Evolutionary conservation across 2,888 invertebrate species (phyloP).

Genomic region (Plusia festucae): DNA sequence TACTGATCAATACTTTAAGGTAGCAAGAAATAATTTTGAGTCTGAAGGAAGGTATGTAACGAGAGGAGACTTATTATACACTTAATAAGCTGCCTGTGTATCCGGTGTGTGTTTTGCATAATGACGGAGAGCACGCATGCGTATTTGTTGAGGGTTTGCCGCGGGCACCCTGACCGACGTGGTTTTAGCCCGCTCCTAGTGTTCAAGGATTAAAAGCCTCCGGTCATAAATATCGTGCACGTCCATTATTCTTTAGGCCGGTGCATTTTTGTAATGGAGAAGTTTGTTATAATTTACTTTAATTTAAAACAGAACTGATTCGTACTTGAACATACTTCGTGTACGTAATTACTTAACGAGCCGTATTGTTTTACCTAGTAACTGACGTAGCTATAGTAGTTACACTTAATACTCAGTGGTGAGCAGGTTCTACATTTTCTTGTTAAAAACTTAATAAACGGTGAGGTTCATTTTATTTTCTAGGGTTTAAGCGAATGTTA

Average conservation of each 20-base stretch:
- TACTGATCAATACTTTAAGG: slow-evolving; percentile 56
- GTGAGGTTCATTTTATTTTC: too few species aligned
- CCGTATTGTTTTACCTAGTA: not conserved
- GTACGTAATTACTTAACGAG: not conserved
- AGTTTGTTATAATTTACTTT: slow-evolving; percentile 15
- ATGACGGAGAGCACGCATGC: slow-evolving; percentile 74
- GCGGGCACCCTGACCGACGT: slow-evolving; percentile 57
- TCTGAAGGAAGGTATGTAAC: slow-evolving; percentile 64
- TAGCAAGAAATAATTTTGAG: slow-evolving; percentile 63
- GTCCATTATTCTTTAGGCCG: slow-evolving; percentile 55
- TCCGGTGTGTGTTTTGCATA: slow-evolving; percentile 83
- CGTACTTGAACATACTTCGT: not conserved
- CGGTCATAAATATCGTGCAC: slow-evolving; percentile 64
- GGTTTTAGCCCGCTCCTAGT: slow-evolving; percentile 65
- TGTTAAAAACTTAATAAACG: too few species aligned
- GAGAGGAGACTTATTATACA: slow-evolving; percentile 75
- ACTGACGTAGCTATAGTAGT: not conserved
- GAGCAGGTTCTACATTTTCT: too few species aligned
- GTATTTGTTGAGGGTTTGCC: slow-evolving; percentile 64
- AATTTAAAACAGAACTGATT: slow-evolving; percentile 4
- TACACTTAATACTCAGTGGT: too few species aligned
- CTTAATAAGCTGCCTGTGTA: slow-evolving; percentile 74
- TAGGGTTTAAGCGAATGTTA: too few species aligned
- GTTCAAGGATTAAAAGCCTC: slow-evolving; percentile 64
- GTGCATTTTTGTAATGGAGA: slow-evolving; percentile 16